phyloP scores from a whole-genome alignment of 2,797 vertebrate species.

The Holocentrus rufus region DNA sequence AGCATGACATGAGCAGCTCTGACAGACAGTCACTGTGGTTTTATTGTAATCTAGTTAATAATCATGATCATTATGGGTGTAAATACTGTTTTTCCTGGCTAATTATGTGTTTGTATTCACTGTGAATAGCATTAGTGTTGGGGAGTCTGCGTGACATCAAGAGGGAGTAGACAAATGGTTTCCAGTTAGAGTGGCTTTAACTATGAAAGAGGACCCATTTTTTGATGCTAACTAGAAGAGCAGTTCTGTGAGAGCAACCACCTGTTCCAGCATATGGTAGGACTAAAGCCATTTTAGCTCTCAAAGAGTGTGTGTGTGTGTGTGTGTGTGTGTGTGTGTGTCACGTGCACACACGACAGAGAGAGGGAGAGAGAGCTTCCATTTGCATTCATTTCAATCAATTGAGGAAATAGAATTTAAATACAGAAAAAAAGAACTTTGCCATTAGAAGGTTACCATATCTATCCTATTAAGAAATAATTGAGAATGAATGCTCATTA shows the following conservation, averaged over 20 bases:
- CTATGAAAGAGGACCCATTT: constrained; percentile 10
- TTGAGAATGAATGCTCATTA: background rate
- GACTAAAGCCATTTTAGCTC: constrained; percentile 1
- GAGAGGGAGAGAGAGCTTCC: too few species aligned
- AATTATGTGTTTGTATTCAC: too few species aligned
- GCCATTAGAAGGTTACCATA: too few species aligned
- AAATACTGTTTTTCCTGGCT: too few species aligned
- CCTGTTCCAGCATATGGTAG: constrained; percentile 63
- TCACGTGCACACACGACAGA: too few species aligned
- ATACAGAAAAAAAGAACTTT: too few species aligned
- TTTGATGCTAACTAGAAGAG: constrained; percentile 38
- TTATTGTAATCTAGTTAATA: too few species aligned
- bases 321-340: constrained; percentile 4
- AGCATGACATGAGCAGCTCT: too few species aligned
- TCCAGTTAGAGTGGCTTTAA: constrained; percentile 26
- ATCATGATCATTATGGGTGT: too few species aligned
- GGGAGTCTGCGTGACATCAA: background rate
- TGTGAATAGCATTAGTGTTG: background rate
- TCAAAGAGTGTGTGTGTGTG: constrained; percentile 2
- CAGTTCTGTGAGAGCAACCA: constrained; percentile 47
- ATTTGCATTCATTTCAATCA: too few species aligned
- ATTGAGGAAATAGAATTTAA: too few species aligned
- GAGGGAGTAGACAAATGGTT: background rate
- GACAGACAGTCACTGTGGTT: too few species aligned
- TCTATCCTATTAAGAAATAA: background rate